phyloP scores from a whole-genome alignment of 2,888 invertebrate species.

The Epistrophella euchroma region DNA sequence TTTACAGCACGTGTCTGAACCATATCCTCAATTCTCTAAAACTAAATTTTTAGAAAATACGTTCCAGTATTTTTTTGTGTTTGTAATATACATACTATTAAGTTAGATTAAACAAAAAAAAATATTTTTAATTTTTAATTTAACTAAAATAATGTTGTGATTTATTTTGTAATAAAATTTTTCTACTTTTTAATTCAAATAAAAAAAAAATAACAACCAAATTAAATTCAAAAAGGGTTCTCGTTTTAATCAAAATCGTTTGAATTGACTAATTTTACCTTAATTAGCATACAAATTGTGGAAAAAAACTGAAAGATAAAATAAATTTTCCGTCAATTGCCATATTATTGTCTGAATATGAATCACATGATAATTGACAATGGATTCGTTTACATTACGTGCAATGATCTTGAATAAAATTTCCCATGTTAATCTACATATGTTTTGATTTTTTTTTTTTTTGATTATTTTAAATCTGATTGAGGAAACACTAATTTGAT shows the following conservation, averaged over 20 bases:
- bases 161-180: constrained; percentile 68
- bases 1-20: constrained; percentile 81
- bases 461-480: constrained; percentile 7
- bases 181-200: constrained; percentile 49
- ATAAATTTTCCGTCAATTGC: constrained; percentile 1
- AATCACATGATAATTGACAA: constrained; percentile 53
- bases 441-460: not conserved
- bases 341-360: constrained; percentile 9
- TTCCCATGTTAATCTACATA: constrained; percentile 62
- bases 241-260: constrained; percentile 17
- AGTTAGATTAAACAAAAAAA: constrained; percentile 35
- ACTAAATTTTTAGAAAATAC: constrained; percentile 38
- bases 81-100: constrained; percentile 36
- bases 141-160: constrained; percentile 55
- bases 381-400: constrained; percentile 32
- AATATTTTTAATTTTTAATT: not conserved
- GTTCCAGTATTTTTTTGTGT: constrained; percentile 61
- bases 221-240: not conserved
- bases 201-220: constrained; percentile 35
- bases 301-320: not conserved
- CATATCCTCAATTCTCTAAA: not conserved
- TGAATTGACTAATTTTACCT: constrained; percentile 27
- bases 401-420: constrained; percentile 44
- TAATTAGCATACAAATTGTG: constrained; percentile 71
- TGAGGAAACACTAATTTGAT: constrained; percentile 58